Base-by-base conservation (phyloP, 2,797 vertebrate species). In the Psittacula echo region DNA sequence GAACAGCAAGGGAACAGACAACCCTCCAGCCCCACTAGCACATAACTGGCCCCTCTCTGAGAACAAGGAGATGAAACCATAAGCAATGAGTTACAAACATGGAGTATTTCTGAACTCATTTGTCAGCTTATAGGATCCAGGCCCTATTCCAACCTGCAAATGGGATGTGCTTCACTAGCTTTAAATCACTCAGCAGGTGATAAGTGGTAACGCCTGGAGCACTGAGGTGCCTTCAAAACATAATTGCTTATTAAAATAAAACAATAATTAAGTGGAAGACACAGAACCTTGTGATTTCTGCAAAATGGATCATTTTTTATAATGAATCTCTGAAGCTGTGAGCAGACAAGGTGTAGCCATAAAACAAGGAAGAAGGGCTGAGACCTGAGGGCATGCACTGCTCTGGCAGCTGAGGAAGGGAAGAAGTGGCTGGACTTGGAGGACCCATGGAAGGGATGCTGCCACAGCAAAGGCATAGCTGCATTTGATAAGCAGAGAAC, bases 171-270 rank as follows among this genome's bases (percentile, higher is more conserved):
- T 94, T 88, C 84, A 51, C 84, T 83, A 42, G 87, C 67, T 96
- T 81, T 94, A 90, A 89, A 91, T 85, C 61, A 85, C 71, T 92
- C 86, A 87, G 85, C 83, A 94, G 76, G 75, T 88, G 92, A 96
- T 91, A 94, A 96, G 91, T 96, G 87, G 82, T 89, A 94, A 85
- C 2, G 70, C 86, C 79, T 60, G 85, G 84, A 95, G 77, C 94
- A 78, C 72, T 74, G 58, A 95, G 84, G 61, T 95, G 92, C 65
- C 94, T 97, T 94, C 92, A 94, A 93, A 96, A 85, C 70, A 66
- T 73, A 87, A 92, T 85, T 95, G 84, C 87, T 96, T 95, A 94
- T 96, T 95, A 93, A 97, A 92, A 94, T 94, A 92, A 93, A 97
- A 81, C 85, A 97, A 72, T 94, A 94, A 97, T 95, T 96, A 97